Evolutionary conservation across 30 jellyfish, hydroid and myxozoan genomes (phyloP).

Genomic region (Chrysaora quinquecirrha): DNA sequence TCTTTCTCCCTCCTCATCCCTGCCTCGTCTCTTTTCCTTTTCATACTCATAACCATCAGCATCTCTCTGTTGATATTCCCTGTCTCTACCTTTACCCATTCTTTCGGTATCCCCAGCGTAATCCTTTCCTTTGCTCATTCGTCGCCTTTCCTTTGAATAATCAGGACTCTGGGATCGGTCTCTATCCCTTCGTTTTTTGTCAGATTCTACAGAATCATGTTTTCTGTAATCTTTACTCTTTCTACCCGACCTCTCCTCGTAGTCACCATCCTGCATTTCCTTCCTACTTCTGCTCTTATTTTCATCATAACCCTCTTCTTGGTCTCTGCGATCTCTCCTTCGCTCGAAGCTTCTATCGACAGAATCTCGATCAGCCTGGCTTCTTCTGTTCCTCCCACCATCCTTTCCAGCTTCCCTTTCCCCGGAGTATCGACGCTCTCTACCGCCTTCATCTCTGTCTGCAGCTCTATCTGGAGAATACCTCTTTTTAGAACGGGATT

Average conservation of each 20-base stretch:
- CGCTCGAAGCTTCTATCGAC: too few relatives aligned
- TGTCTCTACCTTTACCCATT: neutral
- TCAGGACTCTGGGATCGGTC: neutral
- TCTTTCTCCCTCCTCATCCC: neutral
- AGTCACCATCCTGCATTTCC: neutral
- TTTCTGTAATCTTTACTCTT: neutral
- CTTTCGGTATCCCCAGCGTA: neutral
- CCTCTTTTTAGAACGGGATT: neutral
- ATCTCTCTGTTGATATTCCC: neutral
- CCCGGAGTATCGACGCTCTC: neutral
- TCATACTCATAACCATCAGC: slow-evolving; percentile 4
- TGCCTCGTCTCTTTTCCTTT: neutral
- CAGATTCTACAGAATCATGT: neutral
- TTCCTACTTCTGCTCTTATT: neutral
- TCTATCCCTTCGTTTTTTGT: neutral
- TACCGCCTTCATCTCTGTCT: slow-evolving; percentile 21
- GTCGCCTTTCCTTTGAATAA: neutral
- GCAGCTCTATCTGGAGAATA: slow-evolving; percentile 17
- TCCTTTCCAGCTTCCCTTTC: neutral
- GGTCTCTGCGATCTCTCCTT: slow-evolving; percentile 6
- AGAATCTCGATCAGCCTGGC: neutral
- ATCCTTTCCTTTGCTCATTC: neutral
- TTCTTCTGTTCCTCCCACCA: neutral
- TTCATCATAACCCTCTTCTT: neutral
- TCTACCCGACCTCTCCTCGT: neutral